Percentiles rank a stretch among this genome's conserved stretches.
Conservation (phyloP, 2,113 vertebrate species). For the Pterocles gutturalis region DNA sequence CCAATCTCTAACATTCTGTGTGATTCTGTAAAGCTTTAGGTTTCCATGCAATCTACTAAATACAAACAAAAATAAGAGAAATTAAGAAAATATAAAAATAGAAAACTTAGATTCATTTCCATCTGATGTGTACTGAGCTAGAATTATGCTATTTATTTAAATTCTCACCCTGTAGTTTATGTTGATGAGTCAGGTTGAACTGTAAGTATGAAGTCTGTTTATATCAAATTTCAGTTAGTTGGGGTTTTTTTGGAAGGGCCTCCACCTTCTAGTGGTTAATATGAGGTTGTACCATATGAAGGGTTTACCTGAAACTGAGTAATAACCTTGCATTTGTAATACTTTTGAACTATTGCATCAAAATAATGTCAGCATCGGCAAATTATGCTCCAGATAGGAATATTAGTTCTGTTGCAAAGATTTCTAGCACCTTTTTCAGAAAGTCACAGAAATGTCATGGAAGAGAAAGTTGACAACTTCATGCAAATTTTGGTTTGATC, state of each 20-base stretch:
- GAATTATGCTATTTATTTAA: neutral
- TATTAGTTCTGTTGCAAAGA: neutral
- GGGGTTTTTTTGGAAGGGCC: fast-evolving
- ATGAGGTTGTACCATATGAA: neutral
- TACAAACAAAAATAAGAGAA: neutral
- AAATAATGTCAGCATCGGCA: neutral
- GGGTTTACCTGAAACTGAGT: neutral
- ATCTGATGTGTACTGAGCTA: neutral
- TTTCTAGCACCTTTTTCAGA: neutral
- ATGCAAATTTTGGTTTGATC: neutral
- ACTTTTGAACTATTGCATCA: neutral
- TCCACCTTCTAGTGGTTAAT: neutral
- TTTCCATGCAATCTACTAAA: neutral
- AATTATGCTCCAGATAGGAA: neutral
- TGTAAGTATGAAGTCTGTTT: neutral
- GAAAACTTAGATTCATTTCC: neutral
- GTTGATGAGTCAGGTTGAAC: neutral
- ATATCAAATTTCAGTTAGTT: neutral
- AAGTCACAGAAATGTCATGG: neutral
- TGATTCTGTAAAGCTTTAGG: neutral
- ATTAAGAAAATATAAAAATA: neutral
- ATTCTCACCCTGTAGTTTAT: neutral
- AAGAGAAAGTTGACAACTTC: neutral
- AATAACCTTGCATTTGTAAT: neutral
- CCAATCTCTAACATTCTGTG: too few species aligned